Evolutionary conservation across 2,113 vertebrate species (phyloP), one percentile per base, ranked within the genome.

Genomic region (Ophthalmotilapia sp.): DNA sequence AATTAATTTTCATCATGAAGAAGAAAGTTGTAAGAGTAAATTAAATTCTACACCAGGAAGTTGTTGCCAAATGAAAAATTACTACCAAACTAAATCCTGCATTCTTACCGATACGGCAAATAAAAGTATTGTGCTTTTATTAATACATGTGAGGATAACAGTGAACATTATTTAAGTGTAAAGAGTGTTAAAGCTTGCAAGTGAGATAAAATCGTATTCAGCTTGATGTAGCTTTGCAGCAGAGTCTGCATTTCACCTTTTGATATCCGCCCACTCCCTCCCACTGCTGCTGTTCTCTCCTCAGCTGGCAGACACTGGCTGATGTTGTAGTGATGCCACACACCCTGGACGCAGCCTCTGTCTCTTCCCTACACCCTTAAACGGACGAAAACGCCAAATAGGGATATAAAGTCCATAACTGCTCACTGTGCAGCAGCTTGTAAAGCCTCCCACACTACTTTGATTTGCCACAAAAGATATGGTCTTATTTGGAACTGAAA

Each of bases 231-330:
- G 92, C 89, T 95, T 90, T 91, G 91, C 89, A 80, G 90, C 85
- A 93, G 89, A 94, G 79, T 88, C 80, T 91, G 87, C 86, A 73
- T 93, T 94, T 95, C 94, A 96, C 93, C 93, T 95, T 95, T 94
- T 92, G 93, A 95, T 91, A 92, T 87, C 91, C 91, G 10, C 94
- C 93, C 91, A 95, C 95, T 92, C 47, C 92, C 94, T 91, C 93
- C 94, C 88, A 93, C 94, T 93, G 86, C 88, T 90, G 70, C 91
- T 91, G 88, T 89, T 88, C 90, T 92, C 88, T 90, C 80, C 75
- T 89, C 84, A 10, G 89, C 90, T 89, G 83, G 88, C 93, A 93
- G 94, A 94, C 93, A 58, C 89, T 77, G 53, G 89, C 91, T 91
- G 90, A 89, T 94, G 92, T 86, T 90, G 86, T 86, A 85, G 90